Base-by-base conservation (phyloP, 2,113 vertebrate species). In the Mobula hypostoma region DNA sequence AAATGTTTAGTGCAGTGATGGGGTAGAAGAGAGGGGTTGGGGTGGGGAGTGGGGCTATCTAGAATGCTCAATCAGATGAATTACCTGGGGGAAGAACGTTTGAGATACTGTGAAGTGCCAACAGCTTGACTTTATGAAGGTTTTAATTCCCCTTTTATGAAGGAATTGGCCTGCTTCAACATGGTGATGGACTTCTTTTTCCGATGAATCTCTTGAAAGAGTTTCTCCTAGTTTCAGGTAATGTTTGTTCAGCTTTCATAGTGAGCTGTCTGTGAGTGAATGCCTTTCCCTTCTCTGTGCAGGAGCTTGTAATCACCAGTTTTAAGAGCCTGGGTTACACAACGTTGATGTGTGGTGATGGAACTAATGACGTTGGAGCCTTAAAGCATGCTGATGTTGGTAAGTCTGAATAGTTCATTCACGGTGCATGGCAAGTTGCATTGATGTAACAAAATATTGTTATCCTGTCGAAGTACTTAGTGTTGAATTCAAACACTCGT, bases 261-360 rank as follows among this genome's bases (percentile, higher is more conserved):
- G n/a, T 80, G 32, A 32, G 40, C 40, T 7, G 2, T 15, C 17
- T 93, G 68, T 94, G 61, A 90, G 61, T 74, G 66, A 72, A 93
- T 74, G 1, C 11, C 58, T 8, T 48, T 74, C 29, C 21, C 91
- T 76, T 95, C 7, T 74, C 11, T 0, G 48, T 94, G 14, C 95
- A 99, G 99, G 99, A 99, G 95, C 98, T 99, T 68, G 98, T 99
- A 11, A 97, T 99, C 96, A 99, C 99, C 0, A 98, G 98, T 79
- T 96, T 99, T n/a, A 99, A 99, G 95, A 98, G 97, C 76, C 95
- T 99, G 72, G 98, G 98, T 91, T 99, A 97, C 1, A 96, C 98
- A 94, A 99, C 98, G 0, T 96, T 99, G 68, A 99, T 99, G 98
- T 99, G 99, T 0, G 98, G 99, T 0, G 99, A 99, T 0, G 99